Conservation (phyloP, 1,140 invertebrate species). For the Trichomalopsis sarcophagae region DNA sequence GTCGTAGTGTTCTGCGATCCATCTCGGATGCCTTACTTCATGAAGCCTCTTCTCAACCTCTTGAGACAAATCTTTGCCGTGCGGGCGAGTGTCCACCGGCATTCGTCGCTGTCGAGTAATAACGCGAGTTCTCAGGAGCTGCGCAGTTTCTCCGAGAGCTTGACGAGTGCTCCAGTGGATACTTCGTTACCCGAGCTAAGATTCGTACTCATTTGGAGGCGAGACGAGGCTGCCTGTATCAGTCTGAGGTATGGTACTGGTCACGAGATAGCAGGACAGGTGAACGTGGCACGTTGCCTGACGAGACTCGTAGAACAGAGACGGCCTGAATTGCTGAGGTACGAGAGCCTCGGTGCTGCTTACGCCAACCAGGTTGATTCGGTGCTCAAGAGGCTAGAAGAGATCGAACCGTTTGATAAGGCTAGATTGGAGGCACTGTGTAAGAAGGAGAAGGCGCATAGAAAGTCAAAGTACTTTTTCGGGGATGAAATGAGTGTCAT, state of each 20-base stretch:
- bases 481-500: constrained; percentile 41
- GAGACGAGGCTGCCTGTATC: constrained; percentile 22
- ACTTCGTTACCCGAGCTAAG: constrained; percentile 53
- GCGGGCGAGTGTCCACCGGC: constrained; percentile 66
- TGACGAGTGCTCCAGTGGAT: constrained; percentile 34
- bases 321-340: constrained; percentile 65
- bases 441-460: neutral
- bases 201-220: constrained; percentile 75
- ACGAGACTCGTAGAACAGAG: constrained; percentile 72
- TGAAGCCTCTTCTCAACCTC: constrained; percentile 68
- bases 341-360: constrained; percentile 66
- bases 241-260: constrained; percentile 57
- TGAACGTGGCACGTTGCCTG: constrained; percentile 76
- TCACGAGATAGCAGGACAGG: constrained; percentile 72
- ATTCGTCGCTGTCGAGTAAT: constrained; percentile 67
- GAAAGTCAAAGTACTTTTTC: constrained; percentile 30
- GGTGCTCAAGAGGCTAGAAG: constrained; percentile 70
- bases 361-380: constrained; percentile 74
- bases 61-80: constrained; percentile 62
- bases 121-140: constrained; percentile 54
- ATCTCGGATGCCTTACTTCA: constrained; percentile 70
- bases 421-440: neutral
- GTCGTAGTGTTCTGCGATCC: constrained; percentile 75
- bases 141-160: constrained; percentile 57
- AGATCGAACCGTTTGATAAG: constrained; percentile 34